These are phyloP conservation scores for Belgica antarctica DNA, from an alignment of 2,888 invertebrate species.

Conservation along the genomic window DNA sequence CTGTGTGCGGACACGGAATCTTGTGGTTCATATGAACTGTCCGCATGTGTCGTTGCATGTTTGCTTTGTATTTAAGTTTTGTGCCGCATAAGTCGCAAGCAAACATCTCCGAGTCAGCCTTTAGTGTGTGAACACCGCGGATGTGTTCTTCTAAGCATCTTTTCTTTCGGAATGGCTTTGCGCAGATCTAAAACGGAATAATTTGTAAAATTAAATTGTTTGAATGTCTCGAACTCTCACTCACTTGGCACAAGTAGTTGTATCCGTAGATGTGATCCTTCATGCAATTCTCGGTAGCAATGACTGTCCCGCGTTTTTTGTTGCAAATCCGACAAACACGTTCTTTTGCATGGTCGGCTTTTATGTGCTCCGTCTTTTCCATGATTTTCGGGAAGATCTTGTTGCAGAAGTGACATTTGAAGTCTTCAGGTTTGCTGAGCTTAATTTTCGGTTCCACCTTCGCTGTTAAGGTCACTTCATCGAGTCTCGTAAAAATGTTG, in stretches of 20 bases:
- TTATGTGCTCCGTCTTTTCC: not conserved
- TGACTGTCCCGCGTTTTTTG: not conserved
- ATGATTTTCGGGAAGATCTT: not conserved
- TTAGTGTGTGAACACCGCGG: not conserved
- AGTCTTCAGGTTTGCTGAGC: slow-evolving; percentile 11
- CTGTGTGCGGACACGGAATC: not conserved
- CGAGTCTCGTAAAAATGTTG: too few relatives aligned
- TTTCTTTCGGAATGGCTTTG: not conserved
- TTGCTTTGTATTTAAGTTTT: not conserved
- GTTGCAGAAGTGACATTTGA: not conserved
- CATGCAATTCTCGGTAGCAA: not conserved
- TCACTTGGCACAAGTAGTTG: not conserved
- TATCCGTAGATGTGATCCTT: not conserved
- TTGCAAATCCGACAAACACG: not conserved
- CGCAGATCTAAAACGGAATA: too few relatives aligned
- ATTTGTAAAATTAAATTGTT: too few relatives aligned
- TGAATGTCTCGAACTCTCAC: too few relatives aligned
- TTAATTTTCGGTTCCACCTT: too few relatives aligned
- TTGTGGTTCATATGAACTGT: not conserved
- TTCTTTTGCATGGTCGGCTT: not conserved
- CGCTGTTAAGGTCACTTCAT: too few relatives aligned
- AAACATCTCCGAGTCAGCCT: not conserved
- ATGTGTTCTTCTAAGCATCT: not conserved
- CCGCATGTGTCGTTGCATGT: not conserved
- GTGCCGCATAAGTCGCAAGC: not conserved